Evolutionary conservation across 1,140 invertebrate genomes (phyloP), one percentile per base, ranked within the genome.

Genomic region (Paracyclopina nana): DNA sequence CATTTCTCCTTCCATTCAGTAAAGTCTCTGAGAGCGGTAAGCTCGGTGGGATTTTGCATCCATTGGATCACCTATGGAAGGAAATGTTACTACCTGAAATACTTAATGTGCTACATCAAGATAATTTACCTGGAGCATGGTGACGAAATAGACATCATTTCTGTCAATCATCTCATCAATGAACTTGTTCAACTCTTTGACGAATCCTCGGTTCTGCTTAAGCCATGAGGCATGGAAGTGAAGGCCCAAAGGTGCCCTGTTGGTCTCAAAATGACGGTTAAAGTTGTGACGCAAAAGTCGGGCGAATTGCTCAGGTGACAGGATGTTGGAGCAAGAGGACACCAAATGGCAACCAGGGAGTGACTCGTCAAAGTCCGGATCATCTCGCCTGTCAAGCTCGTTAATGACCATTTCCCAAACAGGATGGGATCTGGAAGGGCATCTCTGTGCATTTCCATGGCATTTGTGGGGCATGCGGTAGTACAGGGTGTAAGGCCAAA

Each of bases 341-440:
- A 88, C 82, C 73, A 88, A 86, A 64, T 88, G 83, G 69, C 84
- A 92, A 50, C 64, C 83, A 27, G 83, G 82, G 31, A 90, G 68
- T 1, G 78, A 82, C 64, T 90, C 84, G 59, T 90, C 83, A 60
- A 87, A 86, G 1, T 79, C 80, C 2, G 83, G 82, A 61, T 88
- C 82, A 60, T 90, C 85, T 63, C 86, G 73, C 62, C 84, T 74
- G 67, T 91, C 84, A 55, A 91, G 65, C 63, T 90, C 84, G 65
- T 90, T 91, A 81, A 91, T 87, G 22, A 90, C 84, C 74, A 91
- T 88, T 68, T 91, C 85, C 85, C 85, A 91, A 31, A 90, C 81
- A 29, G 84, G 83, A 58, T 88, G 84, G 55, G 80, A 83, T 59
- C 82, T 70, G 25, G 80, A 84, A 18, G 86, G 85, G 60, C 85